Percentiles rank a stretch among this genome's conserved stretches.
Evolutionary conservation across 2,888 invertebrate genomes (phyloP).

Genomic region (Habrosyne pyritoides): DNA sequence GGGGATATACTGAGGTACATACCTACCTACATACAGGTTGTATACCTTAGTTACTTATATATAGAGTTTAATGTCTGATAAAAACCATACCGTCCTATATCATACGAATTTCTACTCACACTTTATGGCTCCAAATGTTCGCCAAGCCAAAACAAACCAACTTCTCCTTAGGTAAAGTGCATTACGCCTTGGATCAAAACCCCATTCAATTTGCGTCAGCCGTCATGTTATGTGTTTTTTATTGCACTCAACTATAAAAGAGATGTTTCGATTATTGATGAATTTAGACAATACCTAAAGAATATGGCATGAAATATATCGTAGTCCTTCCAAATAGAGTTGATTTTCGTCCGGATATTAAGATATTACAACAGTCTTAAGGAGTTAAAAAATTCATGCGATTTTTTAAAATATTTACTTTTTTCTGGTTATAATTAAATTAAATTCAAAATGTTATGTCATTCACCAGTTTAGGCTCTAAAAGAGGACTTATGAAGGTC

Average conservation of each 20-base stretch:
- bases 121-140: constrained; percentile 39
- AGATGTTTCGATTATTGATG: constrained; percentile 63
- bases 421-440: too few relatives aligned
- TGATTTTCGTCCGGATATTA: too few relatives aligned
- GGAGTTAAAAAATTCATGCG: too few relatives aligned
- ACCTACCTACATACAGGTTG: too few relatives aligned
- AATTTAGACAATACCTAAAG: constrained; percentile 40
- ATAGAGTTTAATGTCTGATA: too few relatives aligned
- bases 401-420: too few relatives aligned
- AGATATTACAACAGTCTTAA: too few relatives aligned
- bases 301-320: neutral
- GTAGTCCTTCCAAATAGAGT: neutral
- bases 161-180: constrained; percentile 26
- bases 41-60: too few relatives aligned
- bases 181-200: constrained; percentile 51
- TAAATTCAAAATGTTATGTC: too few relatives aligned
- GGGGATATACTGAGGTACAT: too few relatives aligned
- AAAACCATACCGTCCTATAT: neutral
- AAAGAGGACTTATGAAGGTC: too few relatives aligned
- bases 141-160: constrained; percentile 42
- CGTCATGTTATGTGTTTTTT: constrained; percentile 76
- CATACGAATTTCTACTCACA: constrained; percentile 45
- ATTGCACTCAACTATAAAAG: constrained; percentile 72
- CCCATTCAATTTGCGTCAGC: constrained; percentile 73
- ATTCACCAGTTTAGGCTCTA: too few relatives aligned